Conservation (phyloP, 2,797 vertebrate species). For the Falco columbarius region DNA sequence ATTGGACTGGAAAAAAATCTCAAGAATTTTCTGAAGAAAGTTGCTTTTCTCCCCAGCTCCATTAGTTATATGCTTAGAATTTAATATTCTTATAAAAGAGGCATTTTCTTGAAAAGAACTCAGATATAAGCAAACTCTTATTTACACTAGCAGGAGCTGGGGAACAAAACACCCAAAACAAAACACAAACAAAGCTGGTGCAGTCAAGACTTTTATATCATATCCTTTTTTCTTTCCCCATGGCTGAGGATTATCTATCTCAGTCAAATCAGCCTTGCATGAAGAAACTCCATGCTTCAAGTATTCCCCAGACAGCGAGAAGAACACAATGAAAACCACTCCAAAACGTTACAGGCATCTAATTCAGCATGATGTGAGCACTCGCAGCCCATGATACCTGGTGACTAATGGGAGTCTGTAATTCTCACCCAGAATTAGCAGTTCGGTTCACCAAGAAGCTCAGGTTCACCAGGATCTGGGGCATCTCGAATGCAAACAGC, state of each 20-base stretch:
- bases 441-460: accelerated
- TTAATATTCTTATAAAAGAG: background rate
- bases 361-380: background rate
- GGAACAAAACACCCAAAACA: background rate
- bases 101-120: background rate
- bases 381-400: background rate
- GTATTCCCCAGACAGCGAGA: background rate
- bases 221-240: background rate
- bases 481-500: background rate
- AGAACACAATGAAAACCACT: background rate
- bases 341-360: background rate
- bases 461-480: background rate
- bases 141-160: background rate
- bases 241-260: background rate
- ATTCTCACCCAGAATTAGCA: background rate
- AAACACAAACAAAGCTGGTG: background rate
- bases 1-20: background rate
- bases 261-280: background rate
- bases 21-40: background rate
- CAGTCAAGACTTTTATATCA: background rate
- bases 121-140: background rate
- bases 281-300: background rate
- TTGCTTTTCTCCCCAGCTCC: background rate
- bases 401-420: background rate
- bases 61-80: background rate